Evolutionary conservation across 2,797 vertebrate genomes (phyloP).

Genomic region (Rhinogobio ventralis): DNA sequence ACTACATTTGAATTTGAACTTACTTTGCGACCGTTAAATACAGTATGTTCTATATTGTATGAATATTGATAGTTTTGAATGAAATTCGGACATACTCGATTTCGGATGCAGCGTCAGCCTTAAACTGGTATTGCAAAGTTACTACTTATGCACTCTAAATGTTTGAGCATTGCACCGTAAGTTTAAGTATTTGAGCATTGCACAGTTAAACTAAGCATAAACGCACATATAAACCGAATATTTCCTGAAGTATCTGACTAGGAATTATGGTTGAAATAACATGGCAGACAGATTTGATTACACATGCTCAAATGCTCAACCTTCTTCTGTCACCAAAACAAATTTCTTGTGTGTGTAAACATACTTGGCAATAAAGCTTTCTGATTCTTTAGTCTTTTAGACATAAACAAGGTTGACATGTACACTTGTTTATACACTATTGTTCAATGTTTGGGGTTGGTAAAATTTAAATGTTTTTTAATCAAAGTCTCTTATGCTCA

Average conservation of each 20-base stretch:
- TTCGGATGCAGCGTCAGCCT: no score
- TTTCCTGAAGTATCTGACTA: not conserved
- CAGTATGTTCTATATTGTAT: no score
- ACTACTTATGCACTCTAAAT: not conserved
- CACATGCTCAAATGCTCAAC: not conserved
- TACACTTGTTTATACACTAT: not conserved
- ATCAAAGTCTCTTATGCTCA: not conserved
- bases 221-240: not conserved
- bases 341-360: no score
- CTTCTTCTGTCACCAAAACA: no score
- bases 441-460: not conserved
- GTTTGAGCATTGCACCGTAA: no score
- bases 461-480: not conserved
- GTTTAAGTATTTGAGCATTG: no score
- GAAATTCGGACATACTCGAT: no score
- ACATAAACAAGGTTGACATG: not conserved
- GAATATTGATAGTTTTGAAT: no score
- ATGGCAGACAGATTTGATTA: not conserved
- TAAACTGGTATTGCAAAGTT: not conserved
- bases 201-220: not conserved
- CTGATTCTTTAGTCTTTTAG: not conserved
- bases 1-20: no score
- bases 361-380: no score
- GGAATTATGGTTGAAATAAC: constrained; percentile 4
- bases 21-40: no score